phyloP scores from a whole-genome alignment of 2,888 invertebrate genomes.

The Mycalesis mineus region DNA sequence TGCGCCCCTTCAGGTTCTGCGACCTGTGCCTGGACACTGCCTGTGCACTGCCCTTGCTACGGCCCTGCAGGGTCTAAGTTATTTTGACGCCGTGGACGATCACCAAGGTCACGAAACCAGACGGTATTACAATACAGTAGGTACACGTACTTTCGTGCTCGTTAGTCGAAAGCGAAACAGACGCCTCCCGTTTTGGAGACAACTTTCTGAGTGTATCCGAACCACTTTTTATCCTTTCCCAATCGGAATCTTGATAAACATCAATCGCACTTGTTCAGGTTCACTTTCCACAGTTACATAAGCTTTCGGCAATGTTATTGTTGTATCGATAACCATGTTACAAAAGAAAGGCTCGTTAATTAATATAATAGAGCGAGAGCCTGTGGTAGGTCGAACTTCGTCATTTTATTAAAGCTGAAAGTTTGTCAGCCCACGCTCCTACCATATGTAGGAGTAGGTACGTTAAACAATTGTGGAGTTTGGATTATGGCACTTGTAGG shows the following conservation, averaged over 20 bases:
- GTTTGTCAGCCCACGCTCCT: no score
- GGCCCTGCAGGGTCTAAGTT: no score
- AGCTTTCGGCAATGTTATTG: constrained; percentile 50
- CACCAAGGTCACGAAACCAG: constrained; percentile 68
- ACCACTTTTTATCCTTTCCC: constrained; percentile 72
- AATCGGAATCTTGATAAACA: constrained; percentile 63
- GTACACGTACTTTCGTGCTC: constrained; percentile 54
- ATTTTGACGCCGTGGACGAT: constrained; percentile 34
- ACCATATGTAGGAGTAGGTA: no score
- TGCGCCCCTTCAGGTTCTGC: no score
- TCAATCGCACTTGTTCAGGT: constrained; percentile 64
- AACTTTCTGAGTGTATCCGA: constrained; percentile 67
- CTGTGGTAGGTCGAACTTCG: no score
- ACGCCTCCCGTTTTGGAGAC: constrained; percentile 62
- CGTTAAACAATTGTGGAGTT: no score
- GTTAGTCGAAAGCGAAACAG: constrained; percentile 69
- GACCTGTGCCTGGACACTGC: no score
- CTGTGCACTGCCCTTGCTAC: no score
- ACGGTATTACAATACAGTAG: constrained; percentile 53
- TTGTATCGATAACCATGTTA: constrained; percentile 41
- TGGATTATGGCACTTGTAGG: no score
- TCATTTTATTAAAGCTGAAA: no score
- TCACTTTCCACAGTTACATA: constrained; percentile 68
- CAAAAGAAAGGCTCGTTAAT: constrained; percentile 59
- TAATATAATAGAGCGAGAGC: no score